Conservation (phyloP, 2,113 vertebrate genomes). For the Thermophis baileyi region DNA sequence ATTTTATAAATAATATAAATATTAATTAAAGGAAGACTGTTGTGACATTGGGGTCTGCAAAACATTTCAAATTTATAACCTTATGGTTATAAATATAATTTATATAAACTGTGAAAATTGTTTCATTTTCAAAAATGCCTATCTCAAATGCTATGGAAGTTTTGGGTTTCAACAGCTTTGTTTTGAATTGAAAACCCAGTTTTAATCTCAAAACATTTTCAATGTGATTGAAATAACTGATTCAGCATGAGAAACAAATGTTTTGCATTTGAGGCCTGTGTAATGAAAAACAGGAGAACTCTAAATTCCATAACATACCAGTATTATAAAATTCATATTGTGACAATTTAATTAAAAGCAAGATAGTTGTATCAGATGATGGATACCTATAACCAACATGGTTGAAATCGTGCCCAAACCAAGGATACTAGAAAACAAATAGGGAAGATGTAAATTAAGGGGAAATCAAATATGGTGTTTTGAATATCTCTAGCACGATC, state of each 20-base stretch:
- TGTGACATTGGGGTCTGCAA: neutral
- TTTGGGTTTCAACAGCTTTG: neutral
- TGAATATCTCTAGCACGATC: neutral
- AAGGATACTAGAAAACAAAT: neutral
- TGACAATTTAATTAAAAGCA: neutral
- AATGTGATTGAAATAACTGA: neutral
- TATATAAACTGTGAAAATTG: neutral
- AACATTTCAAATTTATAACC: neutral
- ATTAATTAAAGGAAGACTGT: neutral
- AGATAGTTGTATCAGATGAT: neutral
- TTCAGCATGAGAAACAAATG: neutral
- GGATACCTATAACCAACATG: neutral
- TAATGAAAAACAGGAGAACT: neutral
- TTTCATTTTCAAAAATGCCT: neutral
- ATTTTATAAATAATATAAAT: neutral
- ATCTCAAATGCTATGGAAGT: neutral
- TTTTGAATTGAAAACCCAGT: neutral
- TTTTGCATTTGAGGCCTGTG: neutral
- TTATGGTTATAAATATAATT: neutral
- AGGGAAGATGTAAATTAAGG: neutral
- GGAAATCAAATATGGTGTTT: neutral
- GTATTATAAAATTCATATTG: neutral
- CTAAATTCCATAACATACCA: neutral
- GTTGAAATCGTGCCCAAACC: neutral
- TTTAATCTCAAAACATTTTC: neutral